These are phyloP conservation scores for Pachyseris speciosa DNA, from an alignment of 64 coral and sea anemone species.

Conservation along the genomic window DNA sequence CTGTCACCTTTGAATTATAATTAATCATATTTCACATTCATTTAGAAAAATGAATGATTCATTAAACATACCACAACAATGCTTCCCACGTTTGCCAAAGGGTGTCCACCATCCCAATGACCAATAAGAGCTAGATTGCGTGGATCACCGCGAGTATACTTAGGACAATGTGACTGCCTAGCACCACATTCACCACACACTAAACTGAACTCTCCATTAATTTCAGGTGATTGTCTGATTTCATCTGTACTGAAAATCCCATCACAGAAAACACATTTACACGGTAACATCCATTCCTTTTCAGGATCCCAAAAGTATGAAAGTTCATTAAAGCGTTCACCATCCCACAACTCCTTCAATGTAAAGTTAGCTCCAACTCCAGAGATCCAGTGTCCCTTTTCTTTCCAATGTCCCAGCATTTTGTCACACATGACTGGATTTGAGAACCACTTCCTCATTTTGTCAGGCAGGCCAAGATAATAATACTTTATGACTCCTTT, in stretches of 20 bases:
- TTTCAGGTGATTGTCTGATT: background rate
- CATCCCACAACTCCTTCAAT: background rate
- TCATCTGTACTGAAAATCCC: background rate
- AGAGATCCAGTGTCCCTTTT: background rate
- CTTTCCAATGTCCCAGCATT: background rate
- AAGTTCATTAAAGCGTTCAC: background rate
- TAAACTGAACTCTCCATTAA: background rate
- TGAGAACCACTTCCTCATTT: background rate
- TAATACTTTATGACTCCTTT: background rate
- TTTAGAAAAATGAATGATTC: too few species aligned
- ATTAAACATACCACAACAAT: slow-evolving; percentile 59
- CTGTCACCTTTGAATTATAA: too few species aligned
- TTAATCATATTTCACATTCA: too few species aligned
- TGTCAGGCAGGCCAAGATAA: background rate
- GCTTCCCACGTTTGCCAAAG: slow-evolving; percentile 25
- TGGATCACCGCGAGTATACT: slow-evolving; percentile 8
- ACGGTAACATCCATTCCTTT: background rate
- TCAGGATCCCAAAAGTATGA: background rate
- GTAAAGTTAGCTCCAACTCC: background rate
- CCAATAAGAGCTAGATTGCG: slow-evolving; percentile 36
- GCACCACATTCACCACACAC: background rate
- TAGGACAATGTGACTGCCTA: background rate
- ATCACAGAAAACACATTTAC: background rate
- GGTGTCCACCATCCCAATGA: slow-evolving; percentile 58
- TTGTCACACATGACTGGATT: background rate